phyloP scores from a whole-genome alignment of 2,888 invertebrate species.

The Calliphora vomitoria region DNA sequence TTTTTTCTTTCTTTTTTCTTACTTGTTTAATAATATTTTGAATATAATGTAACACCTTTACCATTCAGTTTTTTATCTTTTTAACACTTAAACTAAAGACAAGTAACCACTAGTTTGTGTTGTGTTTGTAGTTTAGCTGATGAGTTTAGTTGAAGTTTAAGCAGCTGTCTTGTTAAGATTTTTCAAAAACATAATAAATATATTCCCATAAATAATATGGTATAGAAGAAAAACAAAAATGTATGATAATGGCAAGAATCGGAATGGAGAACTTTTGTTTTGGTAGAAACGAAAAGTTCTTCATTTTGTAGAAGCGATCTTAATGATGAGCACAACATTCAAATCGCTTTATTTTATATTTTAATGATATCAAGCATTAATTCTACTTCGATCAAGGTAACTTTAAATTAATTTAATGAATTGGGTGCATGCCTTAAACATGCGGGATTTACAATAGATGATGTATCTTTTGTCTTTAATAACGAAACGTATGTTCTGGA shows the following conservation, averaged over 20 bases:
- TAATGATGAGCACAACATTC: too few species aligned
- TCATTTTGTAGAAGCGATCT: too few species aligned
- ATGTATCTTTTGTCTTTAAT: too few species aligned
- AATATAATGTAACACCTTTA: conserved; percentile 73
- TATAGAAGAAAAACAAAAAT: not conserved
- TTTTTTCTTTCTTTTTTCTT: not conserved
- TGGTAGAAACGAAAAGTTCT: too few species aligned
- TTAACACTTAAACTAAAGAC: conserved; percentile 51
- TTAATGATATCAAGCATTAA: too few species aligned
- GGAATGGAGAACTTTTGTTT: too few species aligned
- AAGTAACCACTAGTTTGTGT: conserved; percentile 23
- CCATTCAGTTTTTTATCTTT: conserved; percentile 38
- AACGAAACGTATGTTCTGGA: too few species aligned
- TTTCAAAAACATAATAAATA: conserved; percentile 5
- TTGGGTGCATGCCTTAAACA: too few species aligned
- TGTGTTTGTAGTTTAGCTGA: not conserved
- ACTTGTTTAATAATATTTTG: conserved; percentile 48
- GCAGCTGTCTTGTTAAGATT: conserved; percentile 54
- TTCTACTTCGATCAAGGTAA: too few species aligned
- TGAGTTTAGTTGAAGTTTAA: conserved; percentile 27
- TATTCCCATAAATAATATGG: not conserved
- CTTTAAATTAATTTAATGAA: too few species aligned
- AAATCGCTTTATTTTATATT: too few species aligned
- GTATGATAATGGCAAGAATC: not conserved
- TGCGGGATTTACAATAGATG: too few species aligned